Base-by-base conservation (phyloP, 2,113 vertebrate species). In the Mesocricetus auratus region DNA sequence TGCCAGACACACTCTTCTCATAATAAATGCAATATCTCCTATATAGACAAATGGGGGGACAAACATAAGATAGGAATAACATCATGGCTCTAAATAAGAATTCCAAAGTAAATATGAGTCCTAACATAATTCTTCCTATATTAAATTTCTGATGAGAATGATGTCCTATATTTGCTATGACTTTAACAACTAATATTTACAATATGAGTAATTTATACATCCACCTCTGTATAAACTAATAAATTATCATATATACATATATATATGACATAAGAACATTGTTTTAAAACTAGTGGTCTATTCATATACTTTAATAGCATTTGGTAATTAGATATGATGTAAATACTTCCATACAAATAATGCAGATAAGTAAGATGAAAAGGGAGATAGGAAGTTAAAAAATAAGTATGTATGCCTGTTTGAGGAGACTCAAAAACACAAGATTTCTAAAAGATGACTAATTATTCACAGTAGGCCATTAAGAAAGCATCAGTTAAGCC, bases 321-420 rank as follows among this genome's bases (percentile, higher is more conserved):
- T 39, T 26, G 74, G 29, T 89, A 45, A 93, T 79, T 56, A 74
- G 26, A 75, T 24, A 77, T 91, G 29, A 86, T 89, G 26, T 5
- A 88, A 96, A 56, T 92, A 82, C 56, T 87, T 88, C 22, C 56
- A 60, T 60, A 29, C 11, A 81, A n/a, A 26, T 39, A 82, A 96
- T 77, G 39, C 9, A 39, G 33, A 73, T 26, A 3, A 82, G 91
- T 29, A 81, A 95, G 88, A n/a, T 31, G 69, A 33, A 71, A 89
- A 21, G 2, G 12, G 91, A 71, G 82, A 82, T 50, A 75, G 26
- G 81, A 50, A 95, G 10, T 11, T 58, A 16, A 22, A 22, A 77
- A 53, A 77, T 75, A 39, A 39, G 24, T 60, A 81, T n/a, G 0
- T 66, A 26, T 11, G 69, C 26, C 21, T 71, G 26, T 12, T 39